Conservation (phyloP, 2,888 invertebrate genomes). For the Tenthredo livida region DNA sequence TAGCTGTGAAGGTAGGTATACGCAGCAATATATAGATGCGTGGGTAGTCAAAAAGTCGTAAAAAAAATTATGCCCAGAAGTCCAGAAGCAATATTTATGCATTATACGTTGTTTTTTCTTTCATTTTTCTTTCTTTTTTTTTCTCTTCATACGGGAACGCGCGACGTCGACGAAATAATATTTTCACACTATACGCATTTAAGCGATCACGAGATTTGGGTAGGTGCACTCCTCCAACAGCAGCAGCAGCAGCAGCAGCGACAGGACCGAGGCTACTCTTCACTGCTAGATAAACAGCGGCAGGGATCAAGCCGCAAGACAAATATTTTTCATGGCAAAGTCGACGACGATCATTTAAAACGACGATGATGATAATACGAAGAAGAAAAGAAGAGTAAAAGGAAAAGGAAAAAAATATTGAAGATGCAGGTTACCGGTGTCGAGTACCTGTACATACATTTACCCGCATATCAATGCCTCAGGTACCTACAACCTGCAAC, state of each 20-base stretch:
- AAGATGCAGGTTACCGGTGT: neutral
- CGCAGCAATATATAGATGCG: neutral
- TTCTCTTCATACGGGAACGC: conserved; percentile 50
- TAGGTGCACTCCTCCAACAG: neutral
- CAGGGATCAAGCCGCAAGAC: conserved; percentile 57
- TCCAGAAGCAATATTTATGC: conserved; percentile 59
- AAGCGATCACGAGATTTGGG: neutral
- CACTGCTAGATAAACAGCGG: conserved; percentile 60
- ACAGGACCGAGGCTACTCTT: neutral
- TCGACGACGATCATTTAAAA: conserved; percentile 17
- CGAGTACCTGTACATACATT: neutral
- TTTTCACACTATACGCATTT: conserved; percentile 59
- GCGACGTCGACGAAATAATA: conserved; percentile 60
- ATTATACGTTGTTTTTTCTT: conserved; percentile 62
- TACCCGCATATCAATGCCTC: neutral
- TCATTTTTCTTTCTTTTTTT: neutral
- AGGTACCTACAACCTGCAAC: neutral
- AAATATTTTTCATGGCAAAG: conserved; percentile 55
- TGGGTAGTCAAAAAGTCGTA: conserved; percentile 51
- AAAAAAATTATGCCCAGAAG: conserved; percentile 62
- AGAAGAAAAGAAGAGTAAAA: neutral
- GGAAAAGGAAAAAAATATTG: neutral
- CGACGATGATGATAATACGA: conserved; percentile 1
- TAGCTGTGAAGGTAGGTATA: neutral
- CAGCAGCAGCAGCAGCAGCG: neutral